Conservation (phyloP, 2,888 invertebrate species). For the Erebia ligea region DNA sequence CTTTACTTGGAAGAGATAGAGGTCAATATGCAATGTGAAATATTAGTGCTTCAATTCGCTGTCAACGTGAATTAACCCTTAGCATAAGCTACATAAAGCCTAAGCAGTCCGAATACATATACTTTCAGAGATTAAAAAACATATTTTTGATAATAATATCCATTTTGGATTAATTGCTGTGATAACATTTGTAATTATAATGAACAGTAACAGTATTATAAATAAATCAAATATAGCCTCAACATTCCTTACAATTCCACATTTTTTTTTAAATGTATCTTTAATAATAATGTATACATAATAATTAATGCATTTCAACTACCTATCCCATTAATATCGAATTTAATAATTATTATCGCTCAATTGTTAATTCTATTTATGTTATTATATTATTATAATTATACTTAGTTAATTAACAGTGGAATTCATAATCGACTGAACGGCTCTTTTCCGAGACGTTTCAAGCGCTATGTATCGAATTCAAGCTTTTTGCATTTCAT, state of each 20-base stretch:
- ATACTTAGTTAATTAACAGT: slow-evolving; percentile 32
- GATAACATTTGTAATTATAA: slow-evolving; percentile 41
- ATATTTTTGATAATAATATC: slow-evolving; percentile 24
- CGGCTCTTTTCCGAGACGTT: no score
- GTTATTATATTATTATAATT: slow-evolving; percentile 20
- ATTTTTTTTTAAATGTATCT: slow-evolving; percentile 9
- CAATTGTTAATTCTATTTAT: slow-evolving; percentile 45
- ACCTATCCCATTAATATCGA: slow-evolving; percentile 37
- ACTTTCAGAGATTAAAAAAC: background rate
- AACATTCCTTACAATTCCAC: slow-evolving; percentile 38
- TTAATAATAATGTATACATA: slow-evolving; percentile 4
- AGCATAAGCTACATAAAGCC: background rate
- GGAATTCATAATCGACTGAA: no score
- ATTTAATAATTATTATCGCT: slow-evolving; percentile 52
- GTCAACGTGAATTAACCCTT: no score
- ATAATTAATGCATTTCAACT: background rate
- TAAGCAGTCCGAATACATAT: background rate
- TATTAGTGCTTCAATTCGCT: no score
- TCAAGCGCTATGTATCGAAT: no score
- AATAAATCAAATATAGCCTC: slow-evolving; percentile 23
- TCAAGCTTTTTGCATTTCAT: no score
- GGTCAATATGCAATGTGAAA: no score
- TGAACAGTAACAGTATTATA: slow-evolving; percentile 31
- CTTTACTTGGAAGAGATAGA: no score
- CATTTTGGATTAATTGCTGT: slow-evolving; percentile 48